Conservation (phyloP, 2,797 vertebrate species). For the Peromyscus aztecus region DNA sequence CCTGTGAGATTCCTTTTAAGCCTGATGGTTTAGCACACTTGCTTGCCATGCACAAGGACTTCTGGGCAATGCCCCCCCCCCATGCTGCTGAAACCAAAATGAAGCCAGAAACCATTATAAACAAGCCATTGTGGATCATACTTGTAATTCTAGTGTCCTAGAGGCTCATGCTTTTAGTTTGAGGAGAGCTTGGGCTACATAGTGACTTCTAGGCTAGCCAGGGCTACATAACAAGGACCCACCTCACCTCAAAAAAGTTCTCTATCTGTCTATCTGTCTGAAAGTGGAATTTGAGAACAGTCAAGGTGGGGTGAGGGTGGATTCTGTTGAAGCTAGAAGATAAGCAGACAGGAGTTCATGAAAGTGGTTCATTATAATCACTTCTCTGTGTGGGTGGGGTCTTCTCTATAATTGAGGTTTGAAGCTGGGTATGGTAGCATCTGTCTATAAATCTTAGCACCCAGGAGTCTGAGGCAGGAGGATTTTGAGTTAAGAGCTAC, state of each 20-base stretch:
- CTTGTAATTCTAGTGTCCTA: neutral
- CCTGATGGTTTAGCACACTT: neutral
- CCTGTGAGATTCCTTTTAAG: neutral
- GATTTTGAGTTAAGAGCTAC: neutral
- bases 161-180: neutral
- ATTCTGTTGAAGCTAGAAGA: neutral
- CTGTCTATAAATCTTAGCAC: neutral
- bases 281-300: neutral
- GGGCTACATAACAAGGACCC: neutral
- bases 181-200: neutral
- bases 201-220: neutral
- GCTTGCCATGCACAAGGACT: no score
- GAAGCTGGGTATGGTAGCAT: neutral
- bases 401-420: neutral
- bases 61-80: no score
- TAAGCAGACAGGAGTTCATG: neutral
- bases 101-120: neutral
- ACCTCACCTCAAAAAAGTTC: neutral
- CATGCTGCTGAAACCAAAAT: fast-evolving
- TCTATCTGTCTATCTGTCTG: neutral
- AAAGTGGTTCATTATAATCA: neutral
- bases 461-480: neutral
- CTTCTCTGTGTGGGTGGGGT: neutral
- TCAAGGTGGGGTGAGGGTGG: neutral
- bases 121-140: fast-evolving